Conservation (phyloP, 2,797 vertebrate genomes). For the Trichosurus vulpecula region DNA sequence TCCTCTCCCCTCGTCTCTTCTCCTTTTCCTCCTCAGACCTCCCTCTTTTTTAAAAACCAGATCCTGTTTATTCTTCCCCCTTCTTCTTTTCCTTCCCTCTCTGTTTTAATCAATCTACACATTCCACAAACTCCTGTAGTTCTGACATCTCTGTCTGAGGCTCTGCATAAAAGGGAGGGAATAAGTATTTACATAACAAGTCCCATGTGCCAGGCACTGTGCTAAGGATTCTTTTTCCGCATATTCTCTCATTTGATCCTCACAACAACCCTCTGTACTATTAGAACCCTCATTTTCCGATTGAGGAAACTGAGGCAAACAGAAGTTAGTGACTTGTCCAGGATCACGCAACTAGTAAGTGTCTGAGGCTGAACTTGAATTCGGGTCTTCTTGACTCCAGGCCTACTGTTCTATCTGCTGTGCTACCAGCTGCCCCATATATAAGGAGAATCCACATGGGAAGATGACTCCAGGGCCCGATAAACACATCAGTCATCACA, state of each 20-base stretch:
- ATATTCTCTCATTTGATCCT: neutral
- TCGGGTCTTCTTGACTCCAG: neutral
- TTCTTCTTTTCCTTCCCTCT: constrained; percentile 16
- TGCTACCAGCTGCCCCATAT: neutral
- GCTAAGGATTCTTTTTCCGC: neutral
- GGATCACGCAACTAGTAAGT: neutral
- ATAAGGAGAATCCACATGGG: neutral
- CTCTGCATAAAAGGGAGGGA: neutral
- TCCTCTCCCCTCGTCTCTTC: neutral
- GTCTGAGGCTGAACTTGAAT: neutral
- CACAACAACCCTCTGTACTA: neutral
- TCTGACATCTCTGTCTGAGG: neutral
- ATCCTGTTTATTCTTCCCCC: neutral
- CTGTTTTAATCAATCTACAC: neutral
- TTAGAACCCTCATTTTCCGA: neutral
- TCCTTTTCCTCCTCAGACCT: too few species aligned
- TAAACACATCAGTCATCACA: neutral
- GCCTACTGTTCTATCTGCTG: neutral
- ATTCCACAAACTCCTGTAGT: neutral
- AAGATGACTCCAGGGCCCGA: neutral
- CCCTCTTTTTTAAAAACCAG: too few species aligned
- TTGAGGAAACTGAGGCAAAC: neutral
- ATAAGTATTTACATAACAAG: neutral
- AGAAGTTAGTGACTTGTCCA: neutral
- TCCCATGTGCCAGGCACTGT: neutral